These are phyloP conservation scores for Rhodophaea formosa DNA, from an alignment of 2,888 invertebrate genomes.

Conservation along the genomic window DNA sequence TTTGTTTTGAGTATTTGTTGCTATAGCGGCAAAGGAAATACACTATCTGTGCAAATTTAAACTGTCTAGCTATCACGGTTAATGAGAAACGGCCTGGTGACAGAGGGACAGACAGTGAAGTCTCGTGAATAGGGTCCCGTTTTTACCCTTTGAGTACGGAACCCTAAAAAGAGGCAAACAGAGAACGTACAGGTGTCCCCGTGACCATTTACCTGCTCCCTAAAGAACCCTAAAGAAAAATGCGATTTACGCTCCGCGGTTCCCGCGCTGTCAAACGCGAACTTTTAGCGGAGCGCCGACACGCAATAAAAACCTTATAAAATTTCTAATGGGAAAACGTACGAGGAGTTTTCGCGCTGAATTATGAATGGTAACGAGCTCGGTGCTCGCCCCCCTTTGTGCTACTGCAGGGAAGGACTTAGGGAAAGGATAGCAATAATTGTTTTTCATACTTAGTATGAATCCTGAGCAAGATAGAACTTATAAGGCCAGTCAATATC, in stretches of 20 bases:
- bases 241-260: slow-evolving; percentile 34
- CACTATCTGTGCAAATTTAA: too few relatives aligned
- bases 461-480: too few relatives aligned
- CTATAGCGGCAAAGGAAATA: too few relatives aligned
- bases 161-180: too few relatives aligned
- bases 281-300: slow-evolving; percentile 50
- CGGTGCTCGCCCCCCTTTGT: slow-evolving; percentile 47
- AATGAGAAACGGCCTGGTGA: too few relatives aligned
- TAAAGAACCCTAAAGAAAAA: slow-evolving; percentile 29
- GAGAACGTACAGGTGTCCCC: not conserved
- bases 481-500: too few relatives aligned
- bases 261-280: slow-evolving; percentile 41
- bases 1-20: too few relatives aligned
- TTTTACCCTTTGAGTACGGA: too few relatives aligned
- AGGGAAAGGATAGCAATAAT: not conserved
- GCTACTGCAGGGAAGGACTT: slow-evolving; percentile 28
- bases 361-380: slow-evolving; percentile 81
- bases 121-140: too few relatives aligned
- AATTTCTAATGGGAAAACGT: slow-evolving; percentile 80
- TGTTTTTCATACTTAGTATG: too few relatives aligned
- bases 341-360: slow-evolving; percentile 73
- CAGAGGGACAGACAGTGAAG: too few relatives aligned
- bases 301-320: slow-evolving; percentile 78
- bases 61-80: too few relatives aligned
- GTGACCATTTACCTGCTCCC: not conserved